Evolutionary conservation across 2,888 invertebrate genomes (phyloP), one percentile per base, ranked within the genome.

Genomic region (Patella depressa): DNA sequence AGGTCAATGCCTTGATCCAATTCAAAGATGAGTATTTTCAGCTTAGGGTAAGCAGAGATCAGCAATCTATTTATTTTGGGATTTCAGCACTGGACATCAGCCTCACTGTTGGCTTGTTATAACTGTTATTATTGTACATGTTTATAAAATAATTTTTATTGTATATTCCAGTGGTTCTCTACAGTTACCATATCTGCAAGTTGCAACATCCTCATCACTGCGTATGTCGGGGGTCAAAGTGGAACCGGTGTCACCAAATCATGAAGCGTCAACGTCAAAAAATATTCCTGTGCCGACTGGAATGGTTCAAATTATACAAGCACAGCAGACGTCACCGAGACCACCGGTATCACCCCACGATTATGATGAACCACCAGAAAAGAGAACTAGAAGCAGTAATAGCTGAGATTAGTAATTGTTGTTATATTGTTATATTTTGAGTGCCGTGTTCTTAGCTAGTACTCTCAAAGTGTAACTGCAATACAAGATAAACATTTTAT

Each of bases 321-420:
- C 45, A 45, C 45, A 45, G 45, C 74, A 72, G 24, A 72, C 71
- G 73, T 53, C 54, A 59, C 75, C 5, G 24, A 29, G 76, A 53
- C 29, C 77, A 24, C 34, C 53, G 17, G 69, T 70, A 9, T 71
- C 71, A 11, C 71, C 76, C 12, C 74, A 72, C 19, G 80, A 76
- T n/a, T 77, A 75, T 14, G 84, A 81, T 72, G 85, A 84, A 70
- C 85, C 85, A 3, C 82, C 83, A 45, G 80, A 80, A 65, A 85
- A 85, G 74, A 79, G 83, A 71, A 73, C 79, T 12, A 72, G 82
- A 71, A 75, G 76, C 45, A 79, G 74, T 74, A 53, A 69, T 65
- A 65, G 74, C 34, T 19, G n/a, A 65, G 24, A 65, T 19, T 65
- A 65, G 65, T 65, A 24, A 24, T 65, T 65, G 19, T 11, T 65